These are phyloP conservation scores for Drosophila tropicalis DNA, from an alignment of 1,140 invertebrate genomes.

Conservation along the genomic window DNA sequence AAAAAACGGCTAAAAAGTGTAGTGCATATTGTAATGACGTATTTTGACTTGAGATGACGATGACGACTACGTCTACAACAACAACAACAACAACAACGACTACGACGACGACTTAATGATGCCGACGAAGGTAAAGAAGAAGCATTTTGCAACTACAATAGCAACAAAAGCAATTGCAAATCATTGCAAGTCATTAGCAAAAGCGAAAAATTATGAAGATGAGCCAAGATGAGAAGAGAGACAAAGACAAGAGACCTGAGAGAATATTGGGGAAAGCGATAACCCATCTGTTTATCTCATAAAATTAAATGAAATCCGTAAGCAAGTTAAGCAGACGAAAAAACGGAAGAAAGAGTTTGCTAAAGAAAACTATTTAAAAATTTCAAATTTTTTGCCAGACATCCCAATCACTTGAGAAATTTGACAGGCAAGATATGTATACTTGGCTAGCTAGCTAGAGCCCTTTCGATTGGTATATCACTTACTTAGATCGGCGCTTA, in stretches of 20 bases:
- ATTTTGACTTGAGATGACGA: conserved; percentile 24
- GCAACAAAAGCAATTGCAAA: conserved; percentile 20
- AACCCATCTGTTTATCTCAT: conserved; percentile 2
- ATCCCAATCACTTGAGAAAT: too few relatives aligned
- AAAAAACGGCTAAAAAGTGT: conserved; percentile 10
- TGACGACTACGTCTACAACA: not conserved
- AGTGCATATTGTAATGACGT: conserved; percentile 26
- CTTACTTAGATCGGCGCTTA: too few relatives aligned
- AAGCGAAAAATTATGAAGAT: conserved; percentile 21
- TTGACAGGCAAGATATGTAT: too few relatives aligned
- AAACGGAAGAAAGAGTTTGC: not conserved
- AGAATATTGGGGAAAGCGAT: conserved; percentile 11
- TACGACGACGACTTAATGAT: conserved; percentile 18
- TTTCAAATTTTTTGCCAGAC: not conserved
- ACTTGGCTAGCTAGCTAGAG: too few relatives aligned
- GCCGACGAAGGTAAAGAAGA: conserved; percentile 6
- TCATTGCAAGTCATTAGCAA: conserved; percentile 23
- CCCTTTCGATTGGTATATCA: too few relatives aligned
- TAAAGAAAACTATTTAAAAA: not conserved
- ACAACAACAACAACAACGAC: not conserved
- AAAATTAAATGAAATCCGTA: conserved; percentile 5
- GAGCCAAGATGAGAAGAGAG: not conserved
- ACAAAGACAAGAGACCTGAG: not conserved
- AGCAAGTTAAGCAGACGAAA: not conserved
- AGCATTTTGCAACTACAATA: conserved; percentile 15